These are phyloP conservation scores for Rhinolophus ferrumequinum DNA, from an alignment of 2,113 vertebrate species.

Conservation along the genomic window DNA sequence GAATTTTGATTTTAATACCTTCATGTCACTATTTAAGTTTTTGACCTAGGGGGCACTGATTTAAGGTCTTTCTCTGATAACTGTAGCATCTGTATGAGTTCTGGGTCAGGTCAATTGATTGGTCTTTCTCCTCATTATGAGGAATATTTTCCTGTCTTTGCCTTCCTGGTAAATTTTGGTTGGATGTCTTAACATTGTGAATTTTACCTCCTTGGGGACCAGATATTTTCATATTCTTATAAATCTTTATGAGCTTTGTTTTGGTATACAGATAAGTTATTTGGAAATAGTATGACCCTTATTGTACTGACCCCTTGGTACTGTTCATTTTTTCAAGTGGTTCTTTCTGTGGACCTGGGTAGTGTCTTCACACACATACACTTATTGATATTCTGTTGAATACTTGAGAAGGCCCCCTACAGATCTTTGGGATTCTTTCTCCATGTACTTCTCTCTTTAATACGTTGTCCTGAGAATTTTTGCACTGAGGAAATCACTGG, in stretches of 20 bases:
- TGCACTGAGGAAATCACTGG: neutral
- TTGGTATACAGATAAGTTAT: neutral
- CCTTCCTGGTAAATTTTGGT: neutral
- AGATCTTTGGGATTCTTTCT: neutral
- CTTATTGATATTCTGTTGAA: neutral
- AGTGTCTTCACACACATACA: neutral
- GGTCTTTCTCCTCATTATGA: neutral
- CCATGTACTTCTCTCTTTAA: neutral
- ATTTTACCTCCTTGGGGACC: neutral
- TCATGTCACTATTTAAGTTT: neutral
- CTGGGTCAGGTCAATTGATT: neutral
- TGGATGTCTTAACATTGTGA: neutral
- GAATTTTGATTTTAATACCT: neutral
- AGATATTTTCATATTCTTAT: neutral
- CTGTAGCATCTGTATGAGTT: neutral
- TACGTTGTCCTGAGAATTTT: neutral
- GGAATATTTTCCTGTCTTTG: neutral
- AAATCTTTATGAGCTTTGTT: neutral
- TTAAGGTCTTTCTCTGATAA: neutral
- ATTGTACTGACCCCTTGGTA: neutral
- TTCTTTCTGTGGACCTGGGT: neutral
- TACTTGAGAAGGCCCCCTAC: neutral
- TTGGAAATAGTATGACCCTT: neutral
- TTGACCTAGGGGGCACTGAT: neutral
- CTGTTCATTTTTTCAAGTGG: neutral